Evolutionary conservation across 2,797 vertebrate species (phyloP), one percentile per base, ranked within the genome.

Genomic region (Galago senegalensis): DNA sequence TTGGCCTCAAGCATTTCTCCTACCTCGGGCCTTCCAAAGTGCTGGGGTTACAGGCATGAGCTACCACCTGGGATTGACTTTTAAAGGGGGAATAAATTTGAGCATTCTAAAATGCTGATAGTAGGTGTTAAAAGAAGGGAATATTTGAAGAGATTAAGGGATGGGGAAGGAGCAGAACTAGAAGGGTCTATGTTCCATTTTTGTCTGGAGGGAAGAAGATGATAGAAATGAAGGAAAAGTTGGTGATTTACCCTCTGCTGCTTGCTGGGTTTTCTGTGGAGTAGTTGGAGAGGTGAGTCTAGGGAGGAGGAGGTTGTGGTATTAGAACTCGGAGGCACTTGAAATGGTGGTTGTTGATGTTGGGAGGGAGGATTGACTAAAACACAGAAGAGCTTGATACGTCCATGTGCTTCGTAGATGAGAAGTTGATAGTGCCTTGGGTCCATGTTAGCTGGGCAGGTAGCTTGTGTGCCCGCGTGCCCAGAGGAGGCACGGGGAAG

Each of bases 401-500:
- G 17, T 58, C 56, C 12, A 3, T 25, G 29, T 65, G 58, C 46
- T 5, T 23, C n/a, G 2, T 46, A 3, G n/a, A 21, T 61, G n/a
- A 53, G 72, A 69, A 70, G 27, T 29, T 21, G 43, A 27, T 65
- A 16, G 20, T 17, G 23, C 18, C 4, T 3, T 11, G 34, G 29
- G 20, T 13, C 21, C 25, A 2, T 34, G 17, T 43, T 34, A 72
- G 70, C 40, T 7, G 2, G 37, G 0, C 23, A 13, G 53, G 43
- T 11, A 2, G 18, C 37, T 43, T 20, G 2, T 49, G 46, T 49
- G 12, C 46, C 46, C 21, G 4, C 3, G 10, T 8, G 27, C 17
- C 37, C 1, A 5, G 37, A n/a, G 40, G 20, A 53, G 56, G 5
- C 1, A 1, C 4, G 0, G 16, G 27, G 58, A n/a, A 80, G 3